Percentiles rank a stretch among this genome's conserved stretches.
phyloP scores from a whole-genome alignment of 2,888 invertebrate species.

The Agelastica alni region DNA sequence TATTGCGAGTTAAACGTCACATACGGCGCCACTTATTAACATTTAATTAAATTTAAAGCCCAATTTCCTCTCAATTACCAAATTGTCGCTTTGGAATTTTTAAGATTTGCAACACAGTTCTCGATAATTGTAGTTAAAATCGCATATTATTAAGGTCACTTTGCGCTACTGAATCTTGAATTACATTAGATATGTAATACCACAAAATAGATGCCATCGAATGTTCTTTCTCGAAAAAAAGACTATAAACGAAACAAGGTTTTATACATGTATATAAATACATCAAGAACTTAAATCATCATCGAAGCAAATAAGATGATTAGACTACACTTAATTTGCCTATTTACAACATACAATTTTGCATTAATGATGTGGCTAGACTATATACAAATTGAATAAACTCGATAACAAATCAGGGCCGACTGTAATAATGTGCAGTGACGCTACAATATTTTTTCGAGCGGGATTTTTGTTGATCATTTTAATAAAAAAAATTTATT shows the following conservation, averaged over 20 bases:
- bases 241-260: neutral
- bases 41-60: too few species aligned
- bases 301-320: constrained; percentile 20
- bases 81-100: too few species aligned
- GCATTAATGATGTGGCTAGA: constrained; percentile 22
- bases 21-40: too few species aligned
- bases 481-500: neutral
- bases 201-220: neutral
- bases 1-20: too few species aligned
- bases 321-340: constrained; percentile 16
- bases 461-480: neutral
- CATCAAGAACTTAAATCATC: constrained; percentile 9
- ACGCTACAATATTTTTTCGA: neutral
- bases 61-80: too few species aligned
- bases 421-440: constrained; percentile 7
- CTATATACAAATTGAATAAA: constrained; percentile 20
- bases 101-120: too few species aligned
- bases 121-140: too few species aligned
- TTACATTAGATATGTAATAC: neutral
- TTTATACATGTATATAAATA: neutral
- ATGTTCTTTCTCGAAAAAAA: neutral
- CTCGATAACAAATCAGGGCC: constrained; percentile 14
- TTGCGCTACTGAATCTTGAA: too few species aligned
- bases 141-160: too few species aligned
- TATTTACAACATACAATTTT: constrained; percentile 22